Evolutionary conservation across 1,140 invertebrate genomes (phyloP).

Genomic region (Drosophila orena): DNA sequence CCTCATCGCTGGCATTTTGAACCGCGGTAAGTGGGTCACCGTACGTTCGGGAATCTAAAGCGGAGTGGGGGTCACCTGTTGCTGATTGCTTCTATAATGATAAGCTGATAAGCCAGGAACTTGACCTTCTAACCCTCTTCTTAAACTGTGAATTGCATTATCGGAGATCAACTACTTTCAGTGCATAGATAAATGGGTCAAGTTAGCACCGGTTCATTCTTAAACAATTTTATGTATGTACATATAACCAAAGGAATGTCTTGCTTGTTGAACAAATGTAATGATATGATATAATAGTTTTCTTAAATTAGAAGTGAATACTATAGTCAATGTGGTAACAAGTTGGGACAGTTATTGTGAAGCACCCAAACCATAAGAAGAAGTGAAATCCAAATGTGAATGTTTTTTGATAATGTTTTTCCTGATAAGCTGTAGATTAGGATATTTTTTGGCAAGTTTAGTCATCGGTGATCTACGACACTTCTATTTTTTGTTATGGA

Average conservation of each 20-base stretch:
- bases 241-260: too few relatives aligned
- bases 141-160: neutral
- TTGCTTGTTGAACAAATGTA: neutral
- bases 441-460: neutral
- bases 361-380: neutral
- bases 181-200: neutral
- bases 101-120: slow-evolving; percentile 23
- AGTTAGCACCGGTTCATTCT: neutral
- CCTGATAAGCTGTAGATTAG: slow-evolving; percentile 27
- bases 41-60: slow-evolving; percentile 5
- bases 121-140: slow-evolving; percentile 1
- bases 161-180: too few relatives aligned
- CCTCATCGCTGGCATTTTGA: slow-evolving; percentile 71
- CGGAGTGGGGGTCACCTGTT: slow-evolving; percentile 29
- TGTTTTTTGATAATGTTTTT: neutral
- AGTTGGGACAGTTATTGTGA: neutral
- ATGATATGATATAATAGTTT: too few relatives aligned
- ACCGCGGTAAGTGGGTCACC: slow-evolving; percentile 81
- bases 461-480: neutral
- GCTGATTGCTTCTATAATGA: slow-evolving; percentile 27
- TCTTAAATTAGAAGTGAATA: too few relatives aligned
- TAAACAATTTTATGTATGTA: neutral
- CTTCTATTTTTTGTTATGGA: neutral
- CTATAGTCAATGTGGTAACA: neutral
- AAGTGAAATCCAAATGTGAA: neutral